phyloP scores from a whole-genome alignment of 2,797 vertebrate species.

The Tokudaia muenninki region DNA sequence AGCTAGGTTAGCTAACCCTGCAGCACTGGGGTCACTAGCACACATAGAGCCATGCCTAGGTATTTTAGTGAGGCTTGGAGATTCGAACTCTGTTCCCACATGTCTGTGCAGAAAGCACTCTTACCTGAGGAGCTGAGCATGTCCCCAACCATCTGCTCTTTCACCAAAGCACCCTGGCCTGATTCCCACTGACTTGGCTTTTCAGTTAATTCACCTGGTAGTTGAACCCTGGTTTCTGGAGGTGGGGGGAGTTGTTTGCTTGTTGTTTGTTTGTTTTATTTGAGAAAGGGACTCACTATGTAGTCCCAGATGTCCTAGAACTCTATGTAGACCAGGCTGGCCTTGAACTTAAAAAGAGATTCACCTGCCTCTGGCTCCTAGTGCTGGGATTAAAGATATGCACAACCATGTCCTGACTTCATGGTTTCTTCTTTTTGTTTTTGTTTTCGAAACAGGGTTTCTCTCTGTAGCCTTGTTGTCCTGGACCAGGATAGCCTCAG shows the following conservation, averaged over 20 bases:
- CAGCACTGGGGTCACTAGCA: neutral
- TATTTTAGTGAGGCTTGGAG: neutral
- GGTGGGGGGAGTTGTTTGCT: too few relatives aligned
- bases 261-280: neutral
- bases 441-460: neutral
- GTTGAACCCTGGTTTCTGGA: neutral
- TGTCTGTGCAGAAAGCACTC: neutral
- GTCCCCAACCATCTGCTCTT: neutral
- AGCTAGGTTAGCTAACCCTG: neutral
- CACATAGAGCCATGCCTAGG: neutral
- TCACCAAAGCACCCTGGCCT: neutral
- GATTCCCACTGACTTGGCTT: neutral
- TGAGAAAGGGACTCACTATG: neutral
- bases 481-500: neutral
- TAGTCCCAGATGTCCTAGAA: neutral
- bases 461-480: neutral
- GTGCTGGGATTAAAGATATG: neutral
- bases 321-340: neutral
- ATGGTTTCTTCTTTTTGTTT: neutral
- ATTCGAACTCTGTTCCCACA: neutral
- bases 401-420: too few relatives aligned
- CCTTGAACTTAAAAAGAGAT: neutral
- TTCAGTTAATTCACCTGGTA: neutral
- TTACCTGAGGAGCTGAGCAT: neutral
- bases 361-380: neutral